phyloP scores from a whole-genome alignment of 2,113 vertebrate genomes.

The Oreochromis spilurus region DNA sequence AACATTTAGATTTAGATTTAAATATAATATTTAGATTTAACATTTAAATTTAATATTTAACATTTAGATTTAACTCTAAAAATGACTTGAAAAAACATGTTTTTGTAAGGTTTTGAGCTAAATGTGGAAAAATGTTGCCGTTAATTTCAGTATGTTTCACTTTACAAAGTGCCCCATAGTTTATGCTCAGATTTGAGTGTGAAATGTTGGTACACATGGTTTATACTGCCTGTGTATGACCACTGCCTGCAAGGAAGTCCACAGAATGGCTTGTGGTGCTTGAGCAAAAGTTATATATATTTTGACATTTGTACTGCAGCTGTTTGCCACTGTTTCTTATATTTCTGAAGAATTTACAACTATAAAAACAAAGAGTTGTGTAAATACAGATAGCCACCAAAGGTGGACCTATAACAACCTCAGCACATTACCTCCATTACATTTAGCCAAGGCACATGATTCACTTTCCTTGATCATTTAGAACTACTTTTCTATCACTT shows the following conservation, averaged over 20 bases:
- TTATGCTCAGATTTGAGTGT: neutral
- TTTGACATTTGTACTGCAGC: neutral
- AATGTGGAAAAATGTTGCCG: neutral
- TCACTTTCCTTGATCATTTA: neutral
- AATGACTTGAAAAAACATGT: neutral
- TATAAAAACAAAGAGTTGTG: neutral
- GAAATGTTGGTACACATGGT: fast-evolving
- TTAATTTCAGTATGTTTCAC: neutral
- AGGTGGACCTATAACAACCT: neutral
- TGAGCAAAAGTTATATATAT: neutral
- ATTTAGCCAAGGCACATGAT: neutral
- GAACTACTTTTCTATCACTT: neutral
- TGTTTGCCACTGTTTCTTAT: neutral
- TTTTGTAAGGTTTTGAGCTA: neutral
- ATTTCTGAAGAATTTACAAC: neutral
- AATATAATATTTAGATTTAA: neutral
- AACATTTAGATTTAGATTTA: neutral
- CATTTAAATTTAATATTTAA: neutral
- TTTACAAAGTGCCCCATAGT: fast-evolving
- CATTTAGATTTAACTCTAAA: neutral
- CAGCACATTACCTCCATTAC: neutral
- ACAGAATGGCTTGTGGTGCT: neutral
- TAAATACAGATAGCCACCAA: neutral
- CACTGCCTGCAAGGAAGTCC: neutral
- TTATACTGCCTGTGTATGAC: neutral